Percentiles rank a stretch among this genome's conserved stretches.
These are phyloP conservation scores for Ivindomyrus marchei DNA, from an alignment of 2,113 vertebrate species.

Conservation along the genomic window DNA sequence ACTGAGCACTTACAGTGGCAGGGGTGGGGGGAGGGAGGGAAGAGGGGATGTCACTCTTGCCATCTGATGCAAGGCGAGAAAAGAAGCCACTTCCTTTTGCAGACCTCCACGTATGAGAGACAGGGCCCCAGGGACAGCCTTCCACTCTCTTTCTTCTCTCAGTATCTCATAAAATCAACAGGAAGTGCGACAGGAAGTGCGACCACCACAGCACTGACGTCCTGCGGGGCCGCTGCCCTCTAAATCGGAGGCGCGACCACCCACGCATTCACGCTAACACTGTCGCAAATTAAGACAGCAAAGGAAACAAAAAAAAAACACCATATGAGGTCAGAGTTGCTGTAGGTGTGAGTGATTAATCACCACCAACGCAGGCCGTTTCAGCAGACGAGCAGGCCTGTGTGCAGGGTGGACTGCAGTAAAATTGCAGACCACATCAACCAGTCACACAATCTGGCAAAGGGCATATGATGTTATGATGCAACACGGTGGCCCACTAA, in stretches of 20 bases:
- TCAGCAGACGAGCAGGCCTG: not conserved
- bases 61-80: constrained; percentile 1
- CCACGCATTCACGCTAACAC: not conserved
- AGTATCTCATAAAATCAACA: constrained; percentile 12
- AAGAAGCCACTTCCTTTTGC: constrained; percentile 52
- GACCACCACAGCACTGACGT: not conserved
- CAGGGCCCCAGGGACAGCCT: not conserved
- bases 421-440: not conserved
- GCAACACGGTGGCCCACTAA: not conserved
- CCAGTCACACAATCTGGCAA: not conserved
- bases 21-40: not conserved
- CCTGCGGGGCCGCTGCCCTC: not conserved
- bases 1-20: not conserved
- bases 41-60: not conserved
- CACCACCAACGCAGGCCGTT: not conserved
- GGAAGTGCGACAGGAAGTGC: constrained; percentile 37
- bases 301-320: not conserved
- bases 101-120: constrained; percentile 24
- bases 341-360: not conserved
- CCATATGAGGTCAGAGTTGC: not conserved
- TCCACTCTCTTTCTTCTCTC: not conserved
- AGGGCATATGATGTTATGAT: not conserved
- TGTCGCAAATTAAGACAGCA: not conserved
- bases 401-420: not conserved
- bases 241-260: not conserved